Percentiles rank a stretch among this genome's conserved stretches.
These are phyloP conservation scores for Mustela nigripes DNA, from an alignment of 2,113 vertebrate species.

Conservation along the genomic window DNA sequence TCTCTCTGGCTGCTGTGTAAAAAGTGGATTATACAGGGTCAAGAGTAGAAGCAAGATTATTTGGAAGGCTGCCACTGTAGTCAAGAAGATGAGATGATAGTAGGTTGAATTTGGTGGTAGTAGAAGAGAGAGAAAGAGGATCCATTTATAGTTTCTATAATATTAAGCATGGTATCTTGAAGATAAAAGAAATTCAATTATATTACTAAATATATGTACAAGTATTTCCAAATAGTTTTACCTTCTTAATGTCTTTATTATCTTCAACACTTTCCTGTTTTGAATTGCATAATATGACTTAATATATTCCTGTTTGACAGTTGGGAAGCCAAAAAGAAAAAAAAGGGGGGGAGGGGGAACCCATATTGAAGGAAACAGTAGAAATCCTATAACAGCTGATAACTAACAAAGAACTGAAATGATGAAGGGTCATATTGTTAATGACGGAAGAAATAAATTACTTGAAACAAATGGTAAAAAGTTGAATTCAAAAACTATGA, in stretches of 20 bases:
- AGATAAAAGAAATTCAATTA: neutral
- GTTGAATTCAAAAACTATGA: neutral
- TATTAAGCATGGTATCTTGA: neutral
- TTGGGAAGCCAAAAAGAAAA: neutral
- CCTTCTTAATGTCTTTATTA: neutral
- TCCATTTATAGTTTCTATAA: neutral
- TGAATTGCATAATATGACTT: neutral
- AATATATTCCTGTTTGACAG: neutral
- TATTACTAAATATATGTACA: neutral
- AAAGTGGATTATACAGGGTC: conserved; percentile 14
- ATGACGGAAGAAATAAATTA: neutral
- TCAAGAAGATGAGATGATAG: neutral
- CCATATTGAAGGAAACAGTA: neutral
- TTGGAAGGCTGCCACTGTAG: neutral
- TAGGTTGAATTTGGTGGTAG: neutral
- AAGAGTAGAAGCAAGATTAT: conserved; percentile 48
- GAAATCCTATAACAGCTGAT: neutral
- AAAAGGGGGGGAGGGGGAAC: too few species aligned
- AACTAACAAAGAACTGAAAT: neutral
- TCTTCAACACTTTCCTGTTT: neutral
- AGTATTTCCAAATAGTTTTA: neutral
- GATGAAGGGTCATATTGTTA: neutral
- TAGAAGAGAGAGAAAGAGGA: neutral
- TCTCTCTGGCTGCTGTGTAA: conserved; percentile 41
- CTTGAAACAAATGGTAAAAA: neutral